Conservation (phyloP, 2,797 vertebrate species). For the Chanos chanos region DNA sequence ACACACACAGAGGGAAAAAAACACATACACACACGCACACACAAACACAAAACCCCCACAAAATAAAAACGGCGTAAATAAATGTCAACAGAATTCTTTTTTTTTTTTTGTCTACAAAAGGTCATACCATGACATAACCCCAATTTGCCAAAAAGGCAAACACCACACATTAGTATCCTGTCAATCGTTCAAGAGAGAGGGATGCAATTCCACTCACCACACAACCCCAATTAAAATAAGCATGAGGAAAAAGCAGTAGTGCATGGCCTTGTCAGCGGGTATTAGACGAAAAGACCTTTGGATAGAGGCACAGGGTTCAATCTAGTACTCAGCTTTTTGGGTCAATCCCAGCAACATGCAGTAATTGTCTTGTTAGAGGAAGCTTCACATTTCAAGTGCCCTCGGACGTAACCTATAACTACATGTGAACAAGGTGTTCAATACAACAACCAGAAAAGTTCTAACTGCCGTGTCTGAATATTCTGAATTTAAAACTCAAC, state of each 20-base stretch:
- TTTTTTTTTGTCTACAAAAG: slow-evolving; percentile 30
- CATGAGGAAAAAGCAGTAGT: slow-evolving; percentile 64
- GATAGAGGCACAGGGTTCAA: slow-evolving; percentile 1
- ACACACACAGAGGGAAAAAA: not conserved
- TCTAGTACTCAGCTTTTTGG: not conserved
- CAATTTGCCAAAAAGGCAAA: slow-evolving; percentile 44
- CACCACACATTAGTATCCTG: slow-evolving; percentile 68
- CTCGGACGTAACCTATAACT: slow-evolving; percentile 1
- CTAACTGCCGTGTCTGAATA: not conserved
- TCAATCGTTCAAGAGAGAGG: slow-evolving; percentile 68
- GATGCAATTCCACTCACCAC: slow-evolving; percentile 70
- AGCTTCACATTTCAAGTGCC: not conserved
- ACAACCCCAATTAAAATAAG: slow-evolving; percentile 74
- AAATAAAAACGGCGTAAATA: slow-evolving; percentile 20
- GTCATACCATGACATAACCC: slow-evolving; percentile 39
- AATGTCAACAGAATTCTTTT: slow-evolving; percentile 34
- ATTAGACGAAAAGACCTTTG: slow-evolving; percentile 59
- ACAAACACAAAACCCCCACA: not conserved
- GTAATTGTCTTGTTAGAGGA: slow-evolving; percentile 11
- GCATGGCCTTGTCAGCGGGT: slow-evolving; percentile 72
- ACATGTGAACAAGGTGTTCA: slow-evolving; percentile 6
- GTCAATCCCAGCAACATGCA: not conserved
- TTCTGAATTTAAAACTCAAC: slow-evolving; percentile 5
- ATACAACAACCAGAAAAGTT: slow-evolving; percentile 10
- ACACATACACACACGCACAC: not conserved